A percentile compares a stretch with the other conserved stretches of the same genome.
phyloP scores from a whole-genome alignment of 2,888 invertebrate genomes.

The Nephrotoma guestfalica region DNA sequence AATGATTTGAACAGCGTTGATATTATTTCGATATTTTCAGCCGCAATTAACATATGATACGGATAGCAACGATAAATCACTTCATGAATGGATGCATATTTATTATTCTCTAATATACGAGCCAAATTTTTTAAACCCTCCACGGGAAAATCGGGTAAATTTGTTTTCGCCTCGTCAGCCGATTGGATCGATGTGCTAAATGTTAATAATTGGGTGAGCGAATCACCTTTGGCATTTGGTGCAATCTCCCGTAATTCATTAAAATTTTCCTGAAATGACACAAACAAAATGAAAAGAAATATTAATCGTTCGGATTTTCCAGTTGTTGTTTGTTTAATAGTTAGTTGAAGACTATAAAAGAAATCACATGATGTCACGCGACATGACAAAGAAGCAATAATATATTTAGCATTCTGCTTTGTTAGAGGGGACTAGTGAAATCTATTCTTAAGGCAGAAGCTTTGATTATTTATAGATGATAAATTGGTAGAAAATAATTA shows the following conservation, averaged over 20 bases:
- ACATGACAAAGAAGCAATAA: background rate
- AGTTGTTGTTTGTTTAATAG: background rate
- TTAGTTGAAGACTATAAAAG: background rate
- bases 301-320: background rate
- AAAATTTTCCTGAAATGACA: conserved; percentile 39
- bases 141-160: conserved; percentile 81
- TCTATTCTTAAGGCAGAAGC: background rate
- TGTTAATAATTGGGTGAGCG: conserved; percentile 39
- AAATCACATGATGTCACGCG: background rate
- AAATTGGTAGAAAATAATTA: background rate
- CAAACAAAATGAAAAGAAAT: conserved; percentile 2
- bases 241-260: conserved; percentile 34
- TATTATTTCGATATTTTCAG: conserved; percentile 59
- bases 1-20: conserved; percentile 54
- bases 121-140: conserved; percentile 59
- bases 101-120: conserved; percentile 48
- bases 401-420: background rate
- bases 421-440: background rate
- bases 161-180: conserved; percentile 45
- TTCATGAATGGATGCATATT: conserved; percentile 48
- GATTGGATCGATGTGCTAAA: conserved; percentile 66
- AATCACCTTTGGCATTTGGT: conserved; percentile 36
- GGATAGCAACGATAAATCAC: conserved; percentile 71
- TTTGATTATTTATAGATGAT: background rate
- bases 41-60: conserved; percentile 59